Base-by-base conservation (phyloP, 2,797 vertebrate genomes). In the Sparidentex hasta region DNA sequence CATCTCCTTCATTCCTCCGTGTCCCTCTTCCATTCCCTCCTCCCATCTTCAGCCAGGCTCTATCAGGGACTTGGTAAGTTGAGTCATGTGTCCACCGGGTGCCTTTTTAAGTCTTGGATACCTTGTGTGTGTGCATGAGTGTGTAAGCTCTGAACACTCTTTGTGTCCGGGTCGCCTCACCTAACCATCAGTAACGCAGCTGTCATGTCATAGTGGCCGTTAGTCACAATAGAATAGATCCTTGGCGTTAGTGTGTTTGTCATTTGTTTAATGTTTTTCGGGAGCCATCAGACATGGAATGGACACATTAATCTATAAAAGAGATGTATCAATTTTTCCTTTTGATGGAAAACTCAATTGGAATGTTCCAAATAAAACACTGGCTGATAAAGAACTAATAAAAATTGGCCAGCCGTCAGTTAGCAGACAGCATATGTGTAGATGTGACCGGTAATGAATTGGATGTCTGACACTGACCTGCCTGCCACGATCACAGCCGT, bases 41-140 rank as follows among this genome's bases (percentile, higher is more conserved):
- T 96, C 94, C 94, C 95, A 93, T 93, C 96, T 95, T 87, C 98
- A 99, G 98, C 97, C 97, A 96, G 96, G 98, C 96, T 97, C 95
- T 97, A 92, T 99, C 97, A 99, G 98, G 97, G 98, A 99, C 94
- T 95, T 99, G 98, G 98, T 99, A 99, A 99, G 98, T 99, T 75
- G 73, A 87, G 77, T 59, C 81, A 47, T 66, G 83, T 90, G 87
- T 91, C 77, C 88, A 81, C 83, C 72, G 87, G 85, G 90, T 90
- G 92, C 75, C 74, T 86, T 78, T 25, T 65, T 69, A 58, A 84
- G 41, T 33, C 18, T 61, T 86, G 85, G 78, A 83, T 59, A 9
- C 48, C 14, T 41, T 41, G 11, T 57, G 59, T 65, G 18, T 59
- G 56, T 93, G 90, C 88, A 92, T 89, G 90, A 76, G 20, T 80